Evolutionary conservation across 2,888 invertebrate species (phyloP).

Genomic region (Tillus elongatus): DNA sequence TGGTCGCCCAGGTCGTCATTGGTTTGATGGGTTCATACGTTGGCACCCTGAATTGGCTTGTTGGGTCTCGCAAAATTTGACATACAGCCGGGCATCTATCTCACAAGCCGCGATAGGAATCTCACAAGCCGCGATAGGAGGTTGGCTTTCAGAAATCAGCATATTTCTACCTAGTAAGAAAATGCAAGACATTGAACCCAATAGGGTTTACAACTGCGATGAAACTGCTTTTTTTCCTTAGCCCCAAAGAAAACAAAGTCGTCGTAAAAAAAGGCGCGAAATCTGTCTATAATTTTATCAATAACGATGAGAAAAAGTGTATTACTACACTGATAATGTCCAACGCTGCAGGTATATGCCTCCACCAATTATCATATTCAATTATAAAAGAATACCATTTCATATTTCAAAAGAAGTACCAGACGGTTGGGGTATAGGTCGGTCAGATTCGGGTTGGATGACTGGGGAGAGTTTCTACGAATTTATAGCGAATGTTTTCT

Average conservation of each 20-base stretch:
- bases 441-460: too few species aligned
- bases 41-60: constrained; percentile 28
- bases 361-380: constrained; percentile 25
- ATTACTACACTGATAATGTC: constrained; percentile 24
- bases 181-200: constrained; percentile 9
- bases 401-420: too few species aligned
- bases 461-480: too few species aligned
- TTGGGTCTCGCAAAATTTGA: constrained; percentile 28
- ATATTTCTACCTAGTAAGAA: constrained; percentile 11
- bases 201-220: constrained; percentile 17
- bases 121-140: constrained; percentile 23
- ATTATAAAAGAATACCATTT: constrained; percentile 29
- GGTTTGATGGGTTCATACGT: constrained; percentile 31
- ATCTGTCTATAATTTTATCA: constrained; percentile 15
- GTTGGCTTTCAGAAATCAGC: constrained; percentile 22
- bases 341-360: constrained; percentile 22
- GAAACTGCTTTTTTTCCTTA: constrained; percentile 19
- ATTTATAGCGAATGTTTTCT: too few species aligned
- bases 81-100: constrained; percentile 19
- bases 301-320: constrained; percentile 23
- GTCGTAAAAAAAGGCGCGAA: constrained; percentile 18
- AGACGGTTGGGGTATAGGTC: too few species aligned
- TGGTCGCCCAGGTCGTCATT: constrained; percentile 29
- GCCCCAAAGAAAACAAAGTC: constrained; percentile 17
- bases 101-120: too few species aligned